These are phyloP conservation scores for Eciton burchellii DNA, from an alignment of 1,140 invertebrate species.

Conservation along the genomic window DNA sequence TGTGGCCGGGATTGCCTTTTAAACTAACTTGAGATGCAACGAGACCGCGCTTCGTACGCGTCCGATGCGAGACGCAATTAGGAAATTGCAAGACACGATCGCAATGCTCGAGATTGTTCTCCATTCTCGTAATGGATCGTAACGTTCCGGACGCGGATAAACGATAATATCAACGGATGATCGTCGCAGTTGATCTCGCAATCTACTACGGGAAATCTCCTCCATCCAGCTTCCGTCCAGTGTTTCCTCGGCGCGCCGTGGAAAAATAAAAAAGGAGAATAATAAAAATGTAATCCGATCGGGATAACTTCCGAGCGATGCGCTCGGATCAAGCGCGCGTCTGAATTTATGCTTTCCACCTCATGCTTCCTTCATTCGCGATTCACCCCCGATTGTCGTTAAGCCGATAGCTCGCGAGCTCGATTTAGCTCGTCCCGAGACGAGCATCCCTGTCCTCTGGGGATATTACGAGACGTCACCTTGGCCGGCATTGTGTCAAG, in stretches of 20 bases:
- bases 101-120: not conserved
- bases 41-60: not conserved
- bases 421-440: constrained; percentile 15
- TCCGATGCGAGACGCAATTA: not conserved
- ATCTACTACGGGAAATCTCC: not conserved
- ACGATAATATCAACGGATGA: not conserved
- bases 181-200: not conserved
- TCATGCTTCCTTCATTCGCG: constrained; percentile 8
- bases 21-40: not conserved
- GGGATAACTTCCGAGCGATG: not conserved
- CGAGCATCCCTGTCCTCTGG: constrained; percentile 5
- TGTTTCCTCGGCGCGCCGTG: not conserved
- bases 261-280: not conserved
- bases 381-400: constrained; percentile 8
- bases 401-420: constrained; percentile 39
- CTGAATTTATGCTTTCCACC: constrained; percentile 14
- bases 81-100: not conserved
- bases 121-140: not conserved
- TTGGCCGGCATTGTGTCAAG: constrained; percentile 36
- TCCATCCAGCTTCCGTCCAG: not conserved
- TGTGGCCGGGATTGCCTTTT: constrained; percentile 42
- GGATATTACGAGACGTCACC: constrained; percentile 22
- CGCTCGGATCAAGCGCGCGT: not conserved
- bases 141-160: too few relatives aligned
- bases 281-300: not conserved